These are phyloP conservation scores for Acleris emargana DNA, from an alignment of 2,888 invertebrate species.

Conservation along the genomic window DNA sequence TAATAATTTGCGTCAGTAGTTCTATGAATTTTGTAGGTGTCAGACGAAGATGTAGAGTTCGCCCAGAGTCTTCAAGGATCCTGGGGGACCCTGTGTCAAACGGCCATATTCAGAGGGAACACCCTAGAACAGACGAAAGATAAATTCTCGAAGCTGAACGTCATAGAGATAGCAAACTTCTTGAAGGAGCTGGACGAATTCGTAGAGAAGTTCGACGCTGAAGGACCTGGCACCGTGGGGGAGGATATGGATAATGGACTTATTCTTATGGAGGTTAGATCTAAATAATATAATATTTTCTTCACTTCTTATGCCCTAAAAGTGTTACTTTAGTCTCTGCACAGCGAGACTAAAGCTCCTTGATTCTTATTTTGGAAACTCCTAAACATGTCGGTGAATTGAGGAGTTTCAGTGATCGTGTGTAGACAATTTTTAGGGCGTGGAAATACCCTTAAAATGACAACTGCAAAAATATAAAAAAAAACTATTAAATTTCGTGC, in stretches of 20 bases:
- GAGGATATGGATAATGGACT: constrained; percentile 90
- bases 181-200: constrained; percentile 85
- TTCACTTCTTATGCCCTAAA: too few relatives aligned
- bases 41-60: constrained; percentile 81
- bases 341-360: too few relatives aligned
- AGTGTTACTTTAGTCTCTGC: too few relatives aligned
- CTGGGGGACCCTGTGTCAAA: constrained; percentile 88
- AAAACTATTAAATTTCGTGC: too few relatives aligned
- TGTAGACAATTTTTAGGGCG: too few relatives aligned
- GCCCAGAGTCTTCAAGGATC: constrained; percentile 85
- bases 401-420: too few relatives aligned
- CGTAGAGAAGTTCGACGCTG: constrained; percentile 87
- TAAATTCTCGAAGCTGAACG: constrained; percentile 92
- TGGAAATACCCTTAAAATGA: too few relatives aligned
- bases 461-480: too few relatives aligned
- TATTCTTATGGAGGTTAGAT: constrained; percentile 85
- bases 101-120: constrained; percentile 87
- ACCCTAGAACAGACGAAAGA: constrained; percentile 92
- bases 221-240: constrained; percentile 92
- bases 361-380: too few relatives aligned
- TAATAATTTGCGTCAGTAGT: too few relatives aligned
- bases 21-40: constrained; percentile 55
- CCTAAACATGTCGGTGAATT: too few relatives aligned
- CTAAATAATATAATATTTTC: too few relatives aligned
- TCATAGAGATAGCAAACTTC: constrained; percentile 89